Conservation (phyloP, 1,140 invertebrate species). For the Conus ventricosus region DNA sequence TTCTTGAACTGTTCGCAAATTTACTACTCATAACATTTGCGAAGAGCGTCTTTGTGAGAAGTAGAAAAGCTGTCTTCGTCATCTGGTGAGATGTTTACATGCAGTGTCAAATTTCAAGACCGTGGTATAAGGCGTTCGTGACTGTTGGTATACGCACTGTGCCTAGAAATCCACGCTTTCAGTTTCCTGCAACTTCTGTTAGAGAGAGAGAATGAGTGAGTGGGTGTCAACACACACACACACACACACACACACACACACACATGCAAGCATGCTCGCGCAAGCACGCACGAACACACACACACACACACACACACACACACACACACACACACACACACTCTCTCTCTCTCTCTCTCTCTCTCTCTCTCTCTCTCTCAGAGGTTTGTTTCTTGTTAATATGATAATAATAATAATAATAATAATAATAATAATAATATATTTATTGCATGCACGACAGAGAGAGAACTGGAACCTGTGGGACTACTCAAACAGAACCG, state of each 20-base stretch:
- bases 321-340: neutral
- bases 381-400: neutral
- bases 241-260: constrained; percentile 24
- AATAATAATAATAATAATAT: neutral
- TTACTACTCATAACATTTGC: too few species aligned
- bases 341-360: neutral
- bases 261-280: neutral
- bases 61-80: too few species aligned
- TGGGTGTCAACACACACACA: neutral
- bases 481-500: too few species aligned
- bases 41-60: too few species aligned
- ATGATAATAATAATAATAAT: too few species aligned
- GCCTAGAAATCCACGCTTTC: neutral
- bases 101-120: too few species aligned
- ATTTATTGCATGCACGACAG: neutral
- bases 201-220: too few species aligned
- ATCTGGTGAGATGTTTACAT: too few species aligned
- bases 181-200: too few species aligned
- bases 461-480: neutral
- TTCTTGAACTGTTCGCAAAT: too few species aligned
- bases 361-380: too few species aligned
- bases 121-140: too few species aligned
- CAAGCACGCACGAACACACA: neutral
- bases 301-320: neutral
- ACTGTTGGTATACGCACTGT: neutral